phyloP scores from a whole-genome alignment of 2,797 vertebrate species.

The Onychomys arenicola region DNA sequence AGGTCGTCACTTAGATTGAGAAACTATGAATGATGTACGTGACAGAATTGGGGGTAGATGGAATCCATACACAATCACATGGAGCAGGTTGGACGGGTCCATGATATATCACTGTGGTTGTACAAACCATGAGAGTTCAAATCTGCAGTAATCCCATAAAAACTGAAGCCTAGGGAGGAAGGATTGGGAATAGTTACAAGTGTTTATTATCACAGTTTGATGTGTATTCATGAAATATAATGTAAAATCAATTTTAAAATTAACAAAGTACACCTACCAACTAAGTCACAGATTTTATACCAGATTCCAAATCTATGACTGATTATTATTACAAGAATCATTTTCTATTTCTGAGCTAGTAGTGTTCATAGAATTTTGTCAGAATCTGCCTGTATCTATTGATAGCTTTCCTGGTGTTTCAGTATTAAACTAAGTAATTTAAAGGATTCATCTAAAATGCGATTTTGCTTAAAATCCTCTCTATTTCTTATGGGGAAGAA shows the following conservation, averaged over 20 bases:
- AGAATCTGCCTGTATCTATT: background rate
- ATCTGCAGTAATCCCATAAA: background rate
- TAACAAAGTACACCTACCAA: background rate
- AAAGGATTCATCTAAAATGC: background rate
- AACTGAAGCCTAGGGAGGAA: background rate
- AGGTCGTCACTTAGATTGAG: background rate
- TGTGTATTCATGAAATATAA: background rate
- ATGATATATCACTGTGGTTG: background rate
- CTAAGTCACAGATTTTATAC: background rate
- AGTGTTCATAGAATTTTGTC: background rate
- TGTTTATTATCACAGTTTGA: background rate
- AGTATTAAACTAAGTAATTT: background rate
- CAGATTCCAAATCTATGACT: background rate
- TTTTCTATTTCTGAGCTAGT: background rate
- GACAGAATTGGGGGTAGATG: too few species aligned
- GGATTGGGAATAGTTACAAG: background rate
- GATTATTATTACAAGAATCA: background rate
- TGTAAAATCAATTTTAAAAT: background rate
- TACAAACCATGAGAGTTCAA: background rate
- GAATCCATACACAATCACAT: background rate
- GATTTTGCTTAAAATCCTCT: background rate
- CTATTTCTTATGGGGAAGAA: too few species aligned
- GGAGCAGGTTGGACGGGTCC: background rate
- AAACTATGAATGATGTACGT: too few species aligned
- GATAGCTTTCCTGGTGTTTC: background rate